Evolutionary conservation across 2,888 invertebrate species (phyloP).

Genomic region (Troglohyphantes excavatus): DNA sequence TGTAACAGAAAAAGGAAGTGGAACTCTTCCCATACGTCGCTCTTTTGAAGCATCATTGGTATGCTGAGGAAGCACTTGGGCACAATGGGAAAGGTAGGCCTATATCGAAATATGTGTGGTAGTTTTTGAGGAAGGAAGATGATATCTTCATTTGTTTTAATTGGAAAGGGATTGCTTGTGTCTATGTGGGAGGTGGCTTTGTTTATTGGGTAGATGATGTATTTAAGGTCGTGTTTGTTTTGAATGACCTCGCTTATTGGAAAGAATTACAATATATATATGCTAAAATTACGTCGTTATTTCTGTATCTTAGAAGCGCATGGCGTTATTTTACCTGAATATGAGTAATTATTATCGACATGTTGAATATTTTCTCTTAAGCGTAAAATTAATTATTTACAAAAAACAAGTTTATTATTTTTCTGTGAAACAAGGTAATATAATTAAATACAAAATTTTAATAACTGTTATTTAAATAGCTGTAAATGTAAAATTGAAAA

Average conservation of each 20-base stretch:
- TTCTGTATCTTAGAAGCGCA: too few relatives aligned
- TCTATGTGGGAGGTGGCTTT: background rate
- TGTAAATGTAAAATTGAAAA: too few relatives aligned
- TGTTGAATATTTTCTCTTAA: too few relatives aligned
- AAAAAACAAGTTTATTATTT: too few relatives aligned
- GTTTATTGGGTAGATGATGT: background rate
- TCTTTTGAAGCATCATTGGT: background rate
- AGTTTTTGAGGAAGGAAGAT: background rate
- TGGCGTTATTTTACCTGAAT: too few relatives aligned
- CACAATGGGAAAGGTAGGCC: background rate
- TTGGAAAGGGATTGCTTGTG: background rate
- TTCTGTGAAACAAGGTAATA: too few relatives aligned
- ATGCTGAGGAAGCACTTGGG: background rate
- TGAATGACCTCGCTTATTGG: background rate
- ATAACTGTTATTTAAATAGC: too few relatives aligned
- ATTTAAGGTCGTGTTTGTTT: background rate
- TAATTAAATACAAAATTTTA: too few relatives aligned
- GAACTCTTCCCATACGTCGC: background rate
- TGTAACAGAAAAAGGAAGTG: background rate
- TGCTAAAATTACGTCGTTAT: too few relatives aligned
- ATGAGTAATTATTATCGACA: too few relatives aligned
- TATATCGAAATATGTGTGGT: background rate
- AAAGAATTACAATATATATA: too few relatives aligned
- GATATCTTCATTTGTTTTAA: conserved; percentile 4
- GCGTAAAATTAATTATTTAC: too few relatives aligned